phyloP scores from a whole-genome alignment of 2,113 vertebrate genomes.

The Dicentrarchus labrax region DNA sequence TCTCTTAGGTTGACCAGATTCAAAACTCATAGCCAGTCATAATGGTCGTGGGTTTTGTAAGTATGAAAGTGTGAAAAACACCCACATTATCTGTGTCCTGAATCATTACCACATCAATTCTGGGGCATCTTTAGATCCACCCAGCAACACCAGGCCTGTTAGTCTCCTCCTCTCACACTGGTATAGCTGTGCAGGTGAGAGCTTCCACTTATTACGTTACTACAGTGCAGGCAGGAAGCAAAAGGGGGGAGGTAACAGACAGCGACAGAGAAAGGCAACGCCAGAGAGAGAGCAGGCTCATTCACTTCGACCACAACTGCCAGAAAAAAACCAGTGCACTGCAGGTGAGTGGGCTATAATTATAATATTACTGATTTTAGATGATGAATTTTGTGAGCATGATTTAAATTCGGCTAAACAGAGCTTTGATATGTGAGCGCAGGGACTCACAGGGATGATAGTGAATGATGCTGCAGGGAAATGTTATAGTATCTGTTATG shows the following conservation, averaged over 20 bases:
- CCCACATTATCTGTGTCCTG: too few species aligned
- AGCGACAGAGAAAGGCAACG: slow-evolving; percentile 44
- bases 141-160: slow-evolving; percentile 49
- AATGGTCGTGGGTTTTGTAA: too few species aligned
- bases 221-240: slow-evolving; percentile 64
- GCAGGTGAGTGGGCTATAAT: slow-evolving; percentile 61
- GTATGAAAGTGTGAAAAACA: not conserved
- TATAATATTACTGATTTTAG: not conserved
- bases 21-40: not conserved
- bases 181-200: slow-evolving; percentile 63
- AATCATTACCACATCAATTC: slow-evolving; percentile 19
- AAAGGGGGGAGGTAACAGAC: slow-evolving; percentile 45
- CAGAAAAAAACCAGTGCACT: not conserved
- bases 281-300: slow-evolving; percentile 44
- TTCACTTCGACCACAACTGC: slow-evolving; percentile 75
- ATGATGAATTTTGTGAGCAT: not conserved
- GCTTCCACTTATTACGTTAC: slow-evolving; percentile 74
- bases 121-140: slow-evolving; percentile 37
- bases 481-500: not conserved
- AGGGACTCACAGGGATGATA: slow-evolving; percentile 6
- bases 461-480: slow-evolving; percentile 11
- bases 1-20: not conserved
- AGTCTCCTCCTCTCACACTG: slow-evolving; percentile 64
- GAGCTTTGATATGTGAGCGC: not conserved
- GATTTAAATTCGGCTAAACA: not conserved